Percentiles rank a stretch among this genome's conserved stretches.
These are phyloP conservation scores for Orientallactaga bullata DNA, from an alignment of 2,113 vertebrate species.

Conservation along the genomic window DNA sequence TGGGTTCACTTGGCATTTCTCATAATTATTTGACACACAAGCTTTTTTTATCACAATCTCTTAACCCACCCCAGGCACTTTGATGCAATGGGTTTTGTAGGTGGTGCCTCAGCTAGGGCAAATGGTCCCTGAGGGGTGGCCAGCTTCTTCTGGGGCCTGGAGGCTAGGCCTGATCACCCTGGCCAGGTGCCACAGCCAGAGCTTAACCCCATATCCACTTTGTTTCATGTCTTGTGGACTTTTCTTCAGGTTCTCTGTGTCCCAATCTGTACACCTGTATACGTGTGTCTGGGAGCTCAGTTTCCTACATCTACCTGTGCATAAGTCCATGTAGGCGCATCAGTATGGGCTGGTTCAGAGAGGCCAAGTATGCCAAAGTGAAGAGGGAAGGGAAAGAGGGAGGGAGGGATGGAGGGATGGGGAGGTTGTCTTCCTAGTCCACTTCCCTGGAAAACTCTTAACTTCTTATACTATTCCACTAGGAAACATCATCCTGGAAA, in stretches of 20 bases:
- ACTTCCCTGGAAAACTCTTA: not conserved
- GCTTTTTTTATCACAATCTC: not conserved
- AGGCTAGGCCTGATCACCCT: not conserved
- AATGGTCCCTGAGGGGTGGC: not conserved
- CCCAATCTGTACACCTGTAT: not conserved
- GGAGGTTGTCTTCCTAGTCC: not conserved
- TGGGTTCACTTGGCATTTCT: constrained; percentile 38
- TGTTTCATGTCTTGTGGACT: constrained; percentile 18
- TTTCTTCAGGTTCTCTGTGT: not conserved
- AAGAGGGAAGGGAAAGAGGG: not conserved
- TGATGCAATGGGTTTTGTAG: not conserved
- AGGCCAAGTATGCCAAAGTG: constrained; percentile 1
- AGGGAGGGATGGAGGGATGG: not conserved
- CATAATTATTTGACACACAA: constrained; percentile 11
- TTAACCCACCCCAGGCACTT: not conserved
- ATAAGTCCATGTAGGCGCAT: not conserved
- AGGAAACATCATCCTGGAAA: constrained; percentile 20
- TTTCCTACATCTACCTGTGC: not conserved
- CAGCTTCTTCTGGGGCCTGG: constrained; percentile 11
- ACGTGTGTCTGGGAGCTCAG: not conserved
- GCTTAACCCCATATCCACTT: not conserved
- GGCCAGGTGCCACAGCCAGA: not conserved
- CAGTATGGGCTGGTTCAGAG: not conserved
- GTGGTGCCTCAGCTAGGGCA: not conserved
- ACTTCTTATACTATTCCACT: constrained; percentile 27